These are phyloP conservation scores for Canis aureus DNA, from an alignment of 2,113 vertebrate species.

Conservation along the genomic window DNA sequence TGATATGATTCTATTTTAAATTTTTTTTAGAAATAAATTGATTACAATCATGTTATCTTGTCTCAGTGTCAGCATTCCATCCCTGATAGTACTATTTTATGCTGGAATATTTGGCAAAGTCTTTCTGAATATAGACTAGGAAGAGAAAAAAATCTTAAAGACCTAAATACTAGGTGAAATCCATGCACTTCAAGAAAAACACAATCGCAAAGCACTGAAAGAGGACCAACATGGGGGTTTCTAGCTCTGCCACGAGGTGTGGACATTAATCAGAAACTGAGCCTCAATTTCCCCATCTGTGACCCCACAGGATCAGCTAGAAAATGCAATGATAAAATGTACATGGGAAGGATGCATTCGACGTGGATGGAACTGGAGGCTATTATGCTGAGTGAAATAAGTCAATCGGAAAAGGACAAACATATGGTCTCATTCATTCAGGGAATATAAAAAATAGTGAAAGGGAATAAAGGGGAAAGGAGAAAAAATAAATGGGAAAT, in stretches of 20 bases:
- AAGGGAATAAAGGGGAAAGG: too few species aligned
- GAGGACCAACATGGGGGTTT: neutral
- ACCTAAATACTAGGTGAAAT: neutral
- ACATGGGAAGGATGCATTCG: neutral
- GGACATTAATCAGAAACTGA: neutral
- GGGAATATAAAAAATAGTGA: too few species aligned
- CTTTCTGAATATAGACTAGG: neutral
- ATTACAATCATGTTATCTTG: slow-evolving; percentile 14
- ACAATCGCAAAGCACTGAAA: neutral
- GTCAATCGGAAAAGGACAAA: too few species aligned
- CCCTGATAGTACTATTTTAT: neutral
- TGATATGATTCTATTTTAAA: slow-evolving; percentile 5
- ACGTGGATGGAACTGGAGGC: too few species aligned
- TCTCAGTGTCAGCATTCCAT: neutral
- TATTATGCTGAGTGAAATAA: too few species aligned
- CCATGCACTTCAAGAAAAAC: neutral
- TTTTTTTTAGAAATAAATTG: slow-evolving; percentile 70
- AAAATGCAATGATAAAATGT: neutral
- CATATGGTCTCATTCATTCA: too few species aligned
- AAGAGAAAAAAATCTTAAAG: neutral
- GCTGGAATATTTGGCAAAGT: neutral
- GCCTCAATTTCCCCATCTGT: neutral
- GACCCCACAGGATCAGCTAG: neutral
- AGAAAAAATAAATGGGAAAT: too few species aligned
- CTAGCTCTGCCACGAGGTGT: neutral